Evolutionary conservation across 2,888 invertebrate species (phyloP).

Genomic region (Dryobota labecula): DNA sequence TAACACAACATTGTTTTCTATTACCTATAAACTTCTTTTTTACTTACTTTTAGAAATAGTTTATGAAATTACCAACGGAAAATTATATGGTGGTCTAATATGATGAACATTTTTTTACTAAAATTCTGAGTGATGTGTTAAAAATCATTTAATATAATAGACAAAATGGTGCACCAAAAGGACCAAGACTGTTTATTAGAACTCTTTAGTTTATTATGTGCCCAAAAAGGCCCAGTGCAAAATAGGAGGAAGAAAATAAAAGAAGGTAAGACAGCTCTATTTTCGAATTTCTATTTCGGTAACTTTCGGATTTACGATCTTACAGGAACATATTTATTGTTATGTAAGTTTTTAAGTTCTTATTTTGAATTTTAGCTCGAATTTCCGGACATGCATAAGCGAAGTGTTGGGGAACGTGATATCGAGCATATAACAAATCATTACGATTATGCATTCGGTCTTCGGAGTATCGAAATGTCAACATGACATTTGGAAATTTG

Average conservation of each 20-base stretch:
- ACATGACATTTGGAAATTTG: conserved; percentile 46
- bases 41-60: conserved; percentile 29
- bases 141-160: background rate
- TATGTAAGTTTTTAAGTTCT: conserved; percentile 52
- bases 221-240: conserved; percentile 73
- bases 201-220: conserved; percentile 80
- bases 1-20: conserved; percentile 12
- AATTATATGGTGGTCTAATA: background rate
- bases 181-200: conserved; percentile 82
- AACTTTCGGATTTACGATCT: conserved; percentile 52
- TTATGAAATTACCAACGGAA: background rate
- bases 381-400: conserved; percentile 26
- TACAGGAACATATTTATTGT: conserved; percentile 48
- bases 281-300: conserved; percentile 51
- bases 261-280: conserved; percentile 74
- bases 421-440: conserved; percentile 22
- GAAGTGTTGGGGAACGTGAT: conserved; percentile 44
- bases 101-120: background rate
- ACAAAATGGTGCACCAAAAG: conserved; percentile 80
- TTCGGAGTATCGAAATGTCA: conserved; percentile 23
- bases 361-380: conserved; percentile 51
- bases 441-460: conserved; percentile 11
- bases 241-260: conserved; percentile 67
- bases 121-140: background rate
- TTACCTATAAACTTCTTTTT: conserved; percentile 5